These are phyloP conservation scores for Cyrtorhinus lividipennis DNA, from an alignment of 1,140 invertebrate species.

Conservation along the genomic window DNA sequence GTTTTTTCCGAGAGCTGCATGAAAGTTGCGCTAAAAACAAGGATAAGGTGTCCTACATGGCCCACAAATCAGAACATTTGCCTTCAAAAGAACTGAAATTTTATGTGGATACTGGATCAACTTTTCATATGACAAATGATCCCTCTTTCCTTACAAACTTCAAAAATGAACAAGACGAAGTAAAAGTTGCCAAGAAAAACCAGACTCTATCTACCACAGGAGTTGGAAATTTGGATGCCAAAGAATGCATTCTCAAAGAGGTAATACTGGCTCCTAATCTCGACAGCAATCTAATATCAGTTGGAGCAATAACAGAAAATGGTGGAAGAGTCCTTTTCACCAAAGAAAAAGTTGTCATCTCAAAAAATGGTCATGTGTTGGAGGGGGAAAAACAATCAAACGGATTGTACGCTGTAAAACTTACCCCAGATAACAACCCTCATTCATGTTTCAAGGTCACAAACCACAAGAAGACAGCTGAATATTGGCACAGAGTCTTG, in stretches of 20 bases:
- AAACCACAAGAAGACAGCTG: neutral
- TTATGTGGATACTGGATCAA: neutral
- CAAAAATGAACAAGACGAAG: neutral
- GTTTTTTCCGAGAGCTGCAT: slow-evolving; percentile 1
- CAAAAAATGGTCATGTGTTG: slow-evolving; percentile 2
- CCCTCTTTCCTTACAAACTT: neutral
- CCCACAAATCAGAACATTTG: neutral
- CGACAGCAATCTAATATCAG: slow-evolving; percentile 11
- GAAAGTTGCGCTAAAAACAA: neutral
- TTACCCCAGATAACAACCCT: neutral
- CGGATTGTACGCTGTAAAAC: neutral
- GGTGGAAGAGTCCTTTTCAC: slow-evolving; percentile 8
- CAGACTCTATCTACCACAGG: neutral
- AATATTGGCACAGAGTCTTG: slow-evolving; percentile 13
- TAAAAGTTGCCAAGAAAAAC: neutral
- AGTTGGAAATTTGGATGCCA: neutral
- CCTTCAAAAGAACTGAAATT: neutral
- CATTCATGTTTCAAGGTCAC: neutral
- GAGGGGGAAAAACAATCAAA: slow-evolving; percentile 7
- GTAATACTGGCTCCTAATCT: slow-evolving; percentile 2
- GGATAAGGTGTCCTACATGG: neutral
- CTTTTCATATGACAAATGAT: neutral
- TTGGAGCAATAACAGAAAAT: slow-evolving; percentile 14
- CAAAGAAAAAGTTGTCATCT: slow-evolving; percentile 9
- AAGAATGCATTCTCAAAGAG: slow-evolving; percentile 2